Conservation (phyloP, 1,140 invertebrate species). For the Popillia japonica region DNA sequence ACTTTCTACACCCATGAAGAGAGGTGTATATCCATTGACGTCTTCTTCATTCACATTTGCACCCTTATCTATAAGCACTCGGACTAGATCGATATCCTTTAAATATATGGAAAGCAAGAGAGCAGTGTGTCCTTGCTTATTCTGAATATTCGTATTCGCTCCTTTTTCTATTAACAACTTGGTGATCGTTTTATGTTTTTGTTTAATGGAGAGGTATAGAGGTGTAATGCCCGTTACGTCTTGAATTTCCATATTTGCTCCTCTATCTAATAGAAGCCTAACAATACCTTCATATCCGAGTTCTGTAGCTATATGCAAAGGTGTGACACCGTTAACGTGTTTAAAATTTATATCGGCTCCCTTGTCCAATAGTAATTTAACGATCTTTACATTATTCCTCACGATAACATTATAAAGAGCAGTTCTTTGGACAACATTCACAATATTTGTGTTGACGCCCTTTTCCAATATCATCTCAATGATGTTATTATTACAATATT, state of each 20-base stretch:
- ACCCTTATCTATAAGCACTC: background rate
- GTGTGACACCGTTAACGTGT: too few species aligned
- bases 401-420: too few species aligned
- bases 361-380: too few species aligned
- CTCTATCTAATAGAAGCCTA: background rate
- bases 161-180: background rate
- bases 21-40: background rate
- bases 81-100: background rate
- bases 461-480: too few species aligned
- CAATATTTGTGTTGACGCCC: too few species aligned
- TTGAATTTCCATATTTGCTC: background rate
- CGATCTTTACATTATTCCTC: too few species aligned
- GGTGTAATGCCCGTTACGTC: background rate
- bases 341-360: too few species aligned
- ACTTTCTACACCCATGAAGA: background rate
- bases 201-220: background rate
- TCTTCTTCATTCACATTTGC: background rate
- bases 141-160: background rate
- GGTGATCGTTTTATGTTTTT: background rate
- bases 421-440: too few species aligned
- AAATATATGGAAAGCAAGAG: background rate
- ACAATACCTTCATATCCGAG: background rate
- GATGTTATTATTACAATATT: background rate
- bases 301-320: background rate
- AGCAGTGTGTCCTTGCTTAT: background rate